These are phyloP conservation scores for Callionymus lyra DNA, from an alignment of 2,113 vertebrate species.

Conservation along the genomic window DNA sequence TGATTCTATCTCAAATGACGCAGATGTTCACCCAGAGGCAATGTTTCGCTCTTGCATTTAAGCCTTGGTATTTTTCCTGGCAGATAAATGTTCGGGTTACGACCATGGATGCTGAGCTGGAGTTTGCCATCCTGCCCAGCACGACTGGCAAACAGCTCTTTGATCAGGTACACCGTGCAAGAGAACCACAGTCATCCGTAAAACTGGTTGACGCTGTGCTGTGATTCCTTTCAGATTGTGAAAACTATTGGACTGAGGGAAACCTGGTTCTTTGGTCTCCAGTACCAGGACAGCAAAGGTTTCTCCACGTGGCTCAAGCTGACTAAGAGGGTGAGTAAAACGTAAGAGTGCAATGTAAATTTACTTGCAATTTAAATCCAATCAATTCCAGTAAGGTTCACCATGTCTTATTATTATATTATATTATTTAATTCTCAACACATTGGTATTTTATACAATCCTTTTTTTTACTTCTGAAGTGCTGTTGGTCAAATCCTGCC, in stretches of 20 bases:
- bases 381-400: too few relatives aligned
- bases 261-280: constrained; percentile 96
- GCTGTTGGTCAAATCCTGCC: too few relatives aligned
- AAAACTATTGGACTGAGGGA: constrained; percentile 94
- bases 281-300: constrained; percentile 92
- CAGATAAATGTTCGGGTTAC: constrained; percentile 93
- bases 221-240: constrained; percentile 72
- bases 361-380: too few relatives aligned
- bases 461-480: too few relatives aligned
- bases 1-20: constrained; percentile 20
- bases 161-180: constrained; percentile 76
- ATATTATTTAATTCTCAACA: too few relatives aligned
- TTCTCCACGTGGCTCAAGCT: constrained; percentile 95
- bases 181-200: not conserved
- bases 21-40: constrained; percentile 14
- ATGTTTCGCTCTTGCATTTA: constrained; percentile 15
- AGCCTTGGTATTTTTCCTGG: constrained; percentile 27
- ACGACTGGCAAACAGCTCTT: constrained; percentile 96
- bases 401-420: too few relatives aligned
- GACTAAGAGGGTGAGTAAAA: constrained; percentile 83
- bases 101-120: constrained; percentile 96
- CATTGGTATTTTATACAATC: too few relatives aligned
- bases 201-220: constrained; percentile 6
- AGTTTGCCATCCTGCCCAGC: constrained; percentile 95
- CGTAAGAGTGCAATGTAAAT: not conserved